Conservation (phyloP, 2,113 vertebrate species). For the Martes martes region DNA sequence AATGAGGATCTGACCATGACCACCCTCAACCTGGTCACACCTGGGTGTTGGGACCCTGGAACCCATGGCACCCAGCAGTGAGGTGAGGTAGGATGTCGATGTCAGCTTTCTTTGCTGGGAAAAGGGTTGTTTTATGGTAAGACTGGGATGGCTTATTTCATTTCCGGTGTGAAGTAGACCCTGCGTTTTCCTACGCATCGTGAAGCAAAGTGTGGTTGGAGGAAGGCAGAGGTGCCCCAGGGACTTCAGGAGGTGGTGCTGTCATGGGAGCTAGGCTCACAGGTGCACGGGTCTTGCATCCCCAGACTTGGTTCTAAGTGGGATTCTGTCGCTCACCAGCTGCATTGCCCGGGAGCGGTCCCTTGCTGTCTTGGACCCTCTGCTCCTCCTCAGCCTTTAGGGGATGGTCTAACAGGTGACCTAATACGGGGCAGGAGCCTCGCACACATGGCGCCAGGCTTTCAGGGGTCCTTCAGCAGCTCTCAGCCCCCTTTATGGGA, state of each 20-base stretch:
- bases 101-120: not conserved
- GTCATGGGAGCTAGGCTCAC: fast-evolving
- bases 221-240: fast-evolving
- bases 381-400: not conserved
- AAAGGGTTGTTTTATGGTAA: not conserved
- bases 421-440: fast-evolving
- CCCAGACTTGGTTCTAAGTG: not conserved
- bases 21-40: too few relatives aligned
- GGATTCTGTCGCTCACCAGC: fast-evolving
- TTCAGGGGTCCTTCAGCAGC: fast-evolving
- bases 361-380: not conserved
- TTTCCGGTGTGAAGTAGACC: not conserved
- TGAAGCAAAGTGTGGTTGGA: not conserved
- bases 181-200: not conserved
- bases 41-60: not conserved
- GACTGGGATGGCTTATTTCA: not conserved
- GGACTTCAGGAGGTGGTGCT: fast-evolving
- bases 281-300: fast-evolving
- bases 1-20: not conserved
- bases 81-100: not conserved
- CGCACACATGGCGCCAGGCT: fast-evolving
- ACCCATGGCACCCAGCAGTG: not conserved
- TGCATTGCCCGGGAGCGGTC: not conserved
- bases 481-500: not conserved
- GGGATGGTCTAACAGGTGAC: not conserved